Evolutionary conservation across 2,888 invertebrate species (phyloP).

Genomic region (Coleophora flavipennella): DNA sequence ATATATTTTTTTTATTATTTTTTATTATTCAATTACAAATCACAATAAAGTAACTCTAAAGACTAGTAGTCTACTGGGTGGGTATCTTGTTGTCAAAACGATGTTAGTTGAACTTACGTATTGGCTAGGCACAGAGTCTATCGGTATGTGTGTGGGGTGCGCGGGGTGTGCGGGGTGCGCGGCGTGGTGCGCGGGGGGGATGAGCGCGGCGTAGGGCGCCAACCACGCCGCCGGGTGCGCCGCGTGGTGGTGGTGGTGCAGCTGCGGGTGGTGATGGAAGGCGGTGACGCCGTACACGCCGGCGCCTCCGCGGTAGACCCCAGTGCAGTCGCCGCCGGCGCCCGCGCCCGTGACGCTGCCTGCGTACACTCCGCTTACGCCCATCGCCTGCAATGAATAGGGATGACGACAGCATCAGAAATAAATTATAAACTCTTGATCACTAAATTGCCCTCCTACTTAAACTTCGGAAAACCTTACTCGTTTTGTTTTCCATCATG

Average conservation of each 20-base stretch:
- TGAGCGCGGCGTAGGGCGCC: slow-evolving; percentile 59
- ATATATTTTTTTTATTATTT: no score
- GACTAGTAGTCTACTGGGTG: no score
- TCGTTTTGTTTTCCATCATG: no score
- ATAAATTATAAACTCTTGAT: no score
- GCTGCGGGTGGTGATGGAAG: slow-evolving; percentile 59
- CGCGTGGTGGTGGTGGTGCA: slow-evolving; percentile 58
- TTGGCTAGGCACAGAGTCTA: slow-evolving; percentile 67
- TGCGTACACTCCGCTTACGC: slow-evolving; percentile 59
- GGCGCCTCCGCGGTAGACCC: slow-evolving; percentile 58
- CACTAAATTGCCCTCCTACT: no score
- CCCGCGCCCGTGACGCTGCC: slow-evolving; percentile 46
- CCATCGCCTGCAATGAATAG: slow-evolving; percentile 38
- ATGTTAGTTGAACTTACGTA: slow-evolving; percentile 47
- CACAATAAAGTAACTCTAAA: no score
- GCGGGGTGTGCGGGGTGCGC: slow-evolving; percentile 47
- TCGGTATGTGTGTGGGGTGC: slow-evolving; percentile 58
- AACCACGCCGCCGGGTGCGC: slow-evolving; percentile 59
- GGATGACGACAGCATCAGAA: no score
- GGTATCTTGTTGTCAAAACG: no score
- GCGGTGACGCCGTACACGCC: slow-evolving; percentile 61
- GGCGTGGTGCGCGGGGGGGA: slow-evolving; percentile 49
- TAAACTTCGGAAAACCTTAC: no score
- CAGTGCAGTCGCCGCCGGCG: slow-evolving; percentile 51
- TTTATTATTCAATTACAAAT: no score